These are phyloP conservation scores for Nansenia antarctica DNA, from an alignment of 2,113 vertebrate species.

Conservation along the genomic window DNA sequence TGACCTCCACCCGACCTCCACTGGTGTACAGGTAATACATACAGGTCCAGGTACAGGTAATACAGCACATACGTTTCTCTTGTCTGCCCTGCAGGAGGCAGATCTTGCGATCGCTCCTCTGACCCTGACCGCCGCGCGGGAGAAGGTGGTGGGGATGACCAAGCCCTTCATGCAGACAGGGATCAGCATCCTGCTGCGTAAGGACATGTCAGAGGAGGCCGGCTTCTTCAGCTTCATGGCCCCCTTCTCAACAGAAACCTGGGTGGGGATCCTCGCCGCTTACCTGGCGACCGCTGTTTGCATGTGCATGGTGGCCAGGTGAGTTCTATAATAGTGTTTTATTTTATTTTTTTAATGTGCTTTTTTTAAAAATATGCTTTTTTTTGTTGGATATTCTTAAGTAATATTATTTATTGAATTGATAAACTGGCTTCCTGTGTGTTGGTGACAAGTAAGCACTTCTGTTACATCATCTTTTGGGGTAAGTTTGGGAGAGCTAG, in stretches of 20 bases:
- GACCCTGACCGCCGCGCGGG: constrained; percentile 82
- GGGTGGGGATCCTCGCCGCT: constrained; percentile 81
- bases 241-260: constrained; percentile 84
- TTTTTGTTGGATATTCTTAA: background rate
- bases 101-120: constrained; percentile 85
- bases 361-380: too few relatives aligned
- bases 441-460: too few relatives aligned
- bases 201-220: constrained; percentile 71
- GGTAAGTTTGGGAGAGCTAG: too few relatives aligned
- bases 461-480: too few relatives aligned
- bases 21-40: too few relatives aligned
- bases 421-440: too few relatives aligned
- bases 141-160: constrained; percentile 83
- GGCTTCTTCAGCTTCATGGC: constrained; percentile 82
- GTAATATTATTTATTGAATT: background rate
- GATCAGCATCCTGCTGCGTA: constrained; percentile 85
- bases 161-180: constrained; percentile 89
- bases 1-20: too few relatives aligned
- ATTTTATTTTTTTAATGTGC: background rate
- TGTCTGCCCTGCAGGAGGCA: constrained; percentile 74
- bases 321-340: background rate
- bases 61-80: background rate
- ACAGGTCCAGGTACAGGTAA: too few relatives aligned
- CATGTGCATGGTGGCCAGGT: constrained; percentile 83
- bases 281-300: constrained; percentile 83